Conservation (phyloP, 2,113 vertebrate genomes). For the Maccullochella peelii region DNA sequence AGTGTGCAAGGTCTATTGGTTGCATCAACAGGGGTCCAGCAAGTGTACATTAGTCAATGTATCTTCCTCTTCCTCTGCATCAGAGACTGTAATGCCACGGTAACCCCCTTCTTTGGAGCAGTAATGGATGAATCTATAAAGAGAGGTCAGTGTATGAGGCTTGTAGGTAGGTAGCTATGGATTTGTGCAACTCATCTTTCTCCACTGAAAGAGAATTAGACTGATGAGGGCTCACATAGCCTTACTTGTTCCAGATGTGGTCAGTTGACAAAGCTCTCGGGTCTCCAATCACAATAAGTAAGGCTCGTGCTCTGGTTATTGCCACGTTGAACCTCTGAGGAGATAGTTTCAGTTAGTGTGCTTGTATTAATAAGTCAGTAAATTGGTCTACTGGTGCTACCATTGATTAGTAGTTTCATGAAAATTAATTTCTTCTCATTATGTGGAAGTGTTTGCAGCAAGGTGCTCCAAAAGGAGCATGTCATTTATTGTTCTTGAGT, state of each 20-base stretch:
- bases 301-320: constrained; percentile 88
- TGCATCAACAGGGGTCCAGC: neutral
- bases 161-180: neutral
- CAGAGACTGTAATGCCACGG: constrained; percentile 62
- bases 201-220: neutral
- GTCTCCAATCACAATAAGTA: constrained; percentile 91
- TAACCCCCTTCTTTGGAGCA: constrained; percentile 81
- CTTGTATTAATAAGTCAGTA: neutral
- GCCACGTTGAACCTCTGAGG: constrained; percentile 92
- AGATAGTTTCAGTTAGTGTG: constrained; percentile 15
- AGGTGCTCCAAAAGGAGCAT: neutral
- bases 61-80: constrained; percentile 54
- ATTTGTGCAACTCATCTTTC: neutral
- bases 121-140: constrained; percentile 86
- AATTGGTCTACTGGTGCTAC: neutral
- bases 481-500: neutral
- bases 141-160: neutral
- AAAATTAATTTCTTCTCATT: neutral
- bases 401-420: neutral
- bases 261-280: constrained; percentile 85
- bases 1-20: neutral
- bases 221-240: neutral
- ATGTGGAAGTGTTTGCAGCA: neutral
- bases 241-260: constrained; percentile 86
- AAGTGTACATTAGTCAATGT: neutral